Base-by-base conservation (phyloP, 2,113 vertebrate genomes). In the Percopsis transmontana region DNA sequence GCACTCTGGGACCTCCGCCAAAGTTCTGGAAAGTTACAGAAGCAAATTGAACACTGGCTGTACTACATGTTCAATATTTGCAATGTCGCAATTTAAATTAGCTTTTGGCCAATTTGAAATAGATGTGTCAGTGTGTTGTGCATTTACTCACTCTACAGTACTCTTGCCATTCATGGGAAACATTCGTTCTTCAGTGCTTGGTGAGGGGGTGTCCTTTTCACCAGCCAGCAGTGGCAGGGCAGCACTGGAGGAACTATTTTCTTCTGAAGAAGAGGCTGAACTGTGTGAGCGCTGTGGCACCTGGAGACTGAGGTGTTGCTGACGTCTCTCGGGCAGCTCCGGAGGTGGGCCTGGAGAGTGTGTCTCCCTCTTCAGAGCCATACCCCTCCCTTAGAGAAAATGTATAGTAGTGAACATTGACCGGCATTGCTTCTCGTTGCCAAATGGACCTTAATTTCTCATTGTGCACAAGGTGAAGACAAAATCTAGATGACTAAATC, bases 211-310 rank as follows among this genome's bases (percentile, higher is more conserved):
- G 72, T 97, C 95, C 82, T 93, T 92, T 70, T 98, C 96, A 44
- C 91, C 92, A 0, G 95, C 94, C 72, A 99, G 86, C 56, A 99
- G 86, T n/a, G 97, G 97, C 39, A 98, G 85, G 0, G 93, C 95
- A 18, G 97, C 96, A 41, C 96, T 99, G 24, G 94, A 98, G 20
- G 95, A 95, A 57, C 96, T 97, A 0, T 94, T 97, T 68, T 99
- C 96, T 62, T 98, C 97, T 0, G 95, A 97, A 23, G 97, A 98
- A 0, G 97, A 97, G 0, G 94, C 95, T 0, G 97, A 98, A 79
- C 96, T 99, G 51, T 98, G 97, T 57, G 95, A 95, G 38, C 94
- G 93, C 12, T 93, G 80, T 0, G 97, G 96, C 7, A 99, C 96
- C 75, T 97, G 95, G 2, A 99, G 93, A 72, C 95, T 97, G 21